Evolutionary conservation across 1,140 invertebrate species (phyloP).

Genomic region (Drosophila melanogaster): DNA sequence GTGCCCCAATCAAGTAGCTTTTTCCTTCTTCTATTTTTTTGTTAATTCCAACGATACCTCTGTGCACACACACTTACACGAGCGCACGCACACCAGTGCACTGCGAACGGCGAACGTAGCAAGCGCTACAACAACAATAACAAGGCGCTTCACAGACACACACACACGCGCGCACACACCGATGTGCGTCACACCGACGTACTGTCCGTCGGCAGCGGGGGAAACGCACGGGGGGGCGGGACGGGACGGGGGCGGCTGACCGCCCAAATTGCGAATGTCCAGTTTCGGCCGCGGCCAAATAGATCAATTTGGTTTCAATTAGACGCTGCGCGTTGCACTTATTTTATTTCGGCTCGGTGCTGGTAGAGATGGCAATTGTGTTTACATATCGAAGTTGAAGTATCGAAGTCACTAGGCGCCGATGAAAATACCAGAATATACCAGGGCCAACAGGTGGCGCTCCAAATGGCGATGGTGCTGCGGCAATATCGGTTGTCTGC

Average conservation of each 20-base stretch:
- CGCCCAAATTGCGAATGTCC: constrained; percentile 41
- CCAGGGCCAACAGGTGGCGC: not conserved
- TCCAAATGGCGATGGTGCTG: not conserved
- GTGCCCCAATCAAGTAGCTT: constrained; percentile 7
- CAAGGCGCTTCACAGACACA: constrained; percentile 21
- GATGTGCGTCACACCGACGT: constrained; percentile 38
- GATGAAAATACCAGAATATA: not conserved
- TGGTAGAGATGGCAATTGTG: constrained; percentile 12
- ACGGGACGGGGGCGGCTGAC: constrained; percentile 32
- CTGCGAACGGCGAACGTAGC: constrained; percentile 39
- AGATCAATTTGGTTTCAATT: constrained; percentile 41
- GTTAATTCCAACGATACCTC: constrained; percentile 52
- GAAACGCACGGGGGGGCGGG: constrained; percentile 22
- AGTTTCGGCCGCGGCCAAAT: constrained; percentile 43
- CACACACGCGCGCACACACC: constrained; percentile 20
- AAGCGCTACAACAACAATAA: constrained; percentile 50
- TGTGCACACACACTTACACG: constrained; percentile 37
- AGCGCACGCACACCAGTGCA: constrained; percentile 27
- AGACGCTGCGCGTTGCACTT: constrained; percentile 46
- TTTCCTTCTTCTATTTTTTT: constrained; percentile 24
- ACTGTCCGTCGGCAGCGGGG: constrained; percentile 18
- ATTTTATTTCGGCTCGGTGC: constrained; percentile 31
- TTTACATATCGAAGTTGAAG: constrained; percentile 5
- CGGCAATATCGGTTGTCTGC: not conserved
- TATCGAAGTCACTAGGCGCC: not conserved